phyloP scores from a whole-genome alignment of 2,797 vertebrate species.

The Gambusia yucatana region DNA sequence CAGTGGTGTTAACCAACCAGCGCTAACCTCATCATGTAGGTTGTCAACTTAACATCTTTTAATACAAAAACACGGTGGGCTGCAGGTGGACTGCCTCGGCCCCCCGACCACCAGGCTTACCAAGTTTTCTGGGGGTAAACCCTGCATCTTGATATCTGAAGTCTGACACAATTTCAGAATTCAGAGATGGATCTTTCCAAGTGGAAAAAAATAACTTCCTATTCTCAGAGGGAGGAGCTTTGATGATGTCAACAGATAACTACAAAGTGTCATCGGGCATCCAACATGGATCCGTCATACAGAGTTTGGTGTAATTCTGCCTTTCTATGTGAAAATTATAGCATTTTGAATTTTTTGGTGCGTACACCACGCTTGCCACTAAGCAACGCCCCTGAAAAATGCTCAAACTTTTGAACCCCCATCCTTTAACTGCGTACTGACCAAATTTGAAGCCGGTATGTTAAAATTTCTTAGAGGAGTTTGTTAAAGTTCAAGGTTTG shows the following conservation, averaged over 20 bases:
- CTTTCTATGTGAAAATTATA: neutral
- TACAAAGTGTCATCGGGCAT: neutral
- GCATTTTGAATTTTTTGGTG: neutral
- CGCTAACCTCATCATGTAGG: no score
- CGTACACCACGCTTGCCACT: no score
- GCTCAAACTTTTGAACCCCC: neutral
- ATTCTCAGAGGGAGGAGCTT: neutral
- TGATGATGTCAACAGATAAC: neutral
- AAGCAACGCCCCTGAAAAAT: neutral
- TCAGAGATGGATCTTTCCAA: neutral
- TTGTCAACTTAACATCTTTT: no score
- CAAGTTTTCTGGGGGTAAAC: no score
- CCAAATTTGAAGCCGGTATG: neutral
- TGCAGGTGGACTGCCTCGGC: no score
- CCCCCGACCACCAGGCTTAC: no score
- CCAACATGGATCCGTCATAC: neutral
- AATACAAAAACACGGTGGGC: no score
- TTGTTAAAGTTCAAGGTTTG: neutral
- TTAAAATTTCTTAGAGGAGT: neutral
- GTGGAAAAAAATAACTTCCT: neutral
- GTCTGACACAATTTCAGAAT: neutral
- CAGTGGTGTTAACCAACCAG: no score
- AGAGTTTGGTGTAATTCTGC: neutral
- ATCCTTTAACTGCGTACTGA: neutral
- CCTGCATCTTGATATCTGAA: neutral